Evolutionary conservation across 2,797 vertebrate species (phyloP).

Genomic region (Halcyon chelicuti): DNA sequence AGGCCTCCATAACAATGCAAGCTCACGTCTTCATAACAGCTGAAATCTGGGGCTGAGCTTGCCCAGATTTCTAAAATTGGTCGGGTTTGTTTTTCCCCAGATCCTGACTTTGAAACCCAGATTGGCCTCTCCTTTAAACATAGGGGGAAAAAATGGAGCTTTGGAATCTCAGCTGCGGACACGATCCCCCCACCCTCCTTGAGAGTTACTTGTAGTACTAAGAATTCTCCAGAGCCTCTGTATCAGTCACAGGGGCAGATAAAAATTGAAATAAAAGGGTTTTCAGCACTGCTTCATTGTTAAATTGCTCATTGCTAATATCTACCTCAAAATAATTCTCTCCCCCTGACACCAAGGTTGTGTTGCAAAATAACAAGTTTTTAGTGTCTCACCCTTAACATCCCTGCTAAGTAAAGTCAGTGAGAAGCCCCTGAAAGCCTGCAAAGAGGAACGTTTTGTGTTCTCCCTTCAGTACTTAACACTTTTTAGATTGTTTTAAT

Average conservation of each 20-base stretch:
- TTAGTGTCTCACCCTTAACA: too few relatives aligned
- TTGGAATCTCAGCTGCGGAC: neutral
- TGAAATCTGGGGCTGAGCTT: neutral
- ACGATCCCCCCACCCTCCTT: neutral
- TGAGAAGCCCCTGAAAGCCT: neutral
- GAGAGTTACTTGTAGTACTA: neutral
- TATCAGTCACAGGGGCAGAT: neutral
- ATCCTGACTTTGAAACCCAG: neutral
- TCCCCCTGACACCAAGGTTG: neutral
- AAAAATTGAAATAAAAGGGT: neutral
- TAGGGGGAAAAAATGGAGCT: rapidly evolving
- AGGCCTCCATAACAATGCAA: rapidly evolving
- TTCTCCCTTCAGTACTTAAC: slow-evolving; percentile 29
- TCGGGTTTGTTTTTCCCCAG: neutral
- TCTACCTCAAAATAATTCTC: neutral
- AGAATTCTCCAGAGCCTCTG: neutral
- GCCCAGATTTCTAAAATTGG: neutral
- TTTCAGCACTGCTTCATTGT: neutral
- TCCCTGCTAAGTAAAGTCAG: too few relatives aligned
- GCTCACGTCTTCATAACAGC: neutral
- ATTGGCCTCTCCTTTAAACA: neutral
- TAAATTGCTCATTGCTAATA: neutral
- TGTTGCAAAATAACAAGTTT: too few relatives aligned
- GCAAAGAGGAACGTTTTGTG: slow-evolving; percentile 14
- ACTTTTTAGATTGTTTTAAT: slow-evolving; percentile 53